Evolutionary conservation across 2,888 invertebrate species (phyloP), one percentile per base, ranked within the genome.

Genomic region (Eutolmus rufibarbis): DNA sequence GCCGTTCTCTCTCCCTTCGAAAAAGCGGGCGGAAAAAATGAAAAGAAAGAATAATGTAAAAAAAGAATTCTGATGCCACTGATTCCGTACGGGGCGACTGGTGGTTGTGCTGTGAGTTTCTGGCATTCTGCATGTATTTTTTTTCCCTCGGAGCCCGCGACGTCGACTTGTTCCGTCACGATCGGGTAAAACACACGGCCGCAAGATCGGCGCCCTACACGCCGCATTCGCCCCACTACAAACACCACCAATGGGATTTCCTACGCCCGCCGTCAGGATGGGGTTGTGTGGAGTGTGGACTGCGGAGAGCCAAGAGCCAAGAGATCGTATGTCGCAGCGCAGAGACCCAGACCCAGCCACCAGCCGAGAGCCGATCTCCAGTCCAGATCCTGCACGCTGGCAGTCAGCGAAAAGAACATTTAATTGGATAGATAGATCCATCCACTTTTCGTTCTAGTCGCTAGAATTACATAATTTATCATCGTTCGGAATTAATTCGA

Each of bases 1-100:
- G 51, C 34, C 16, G 37, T 66, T 82, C 57, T 82, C 66, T 66
- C 82, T 82, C 57, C 82, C 82, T 82, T 78, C 19, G 46, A 40
- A 43, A 0, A 46, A 28, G 23, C 66, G 66, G 28, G 66, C 28
- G 19, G 5, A 28, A 28, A 66, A 66, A 23, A 57, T 57, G 23
- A 57, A 66, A 66, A 23, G 28, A 28, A 28, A 66, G 66, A 66
- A 56, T n/a, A 34, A 37, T 40, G 2, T 40, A 40, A 46, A 46
- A 46, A 14, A 46, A 46, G 23, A 23, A 0, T 7, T 19, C 12
- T 12, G 28, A 23, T 66, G 12, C 66, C 66, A 9, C 57, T 23
- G 57, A 57, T 57, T 57, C 57, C 57, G 57, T 57, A 28, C 9
- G 66, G 51, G n/a, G 51, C 51, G 51, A 51, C 51, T 34, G 19